A percentile compares a stretch with the other conserved stretches of the same genome.
Evolutionary conservation across 2,888 invertebrate genomes (phyloP).

Genomic region (Eupelmus urozonus): DNA sequence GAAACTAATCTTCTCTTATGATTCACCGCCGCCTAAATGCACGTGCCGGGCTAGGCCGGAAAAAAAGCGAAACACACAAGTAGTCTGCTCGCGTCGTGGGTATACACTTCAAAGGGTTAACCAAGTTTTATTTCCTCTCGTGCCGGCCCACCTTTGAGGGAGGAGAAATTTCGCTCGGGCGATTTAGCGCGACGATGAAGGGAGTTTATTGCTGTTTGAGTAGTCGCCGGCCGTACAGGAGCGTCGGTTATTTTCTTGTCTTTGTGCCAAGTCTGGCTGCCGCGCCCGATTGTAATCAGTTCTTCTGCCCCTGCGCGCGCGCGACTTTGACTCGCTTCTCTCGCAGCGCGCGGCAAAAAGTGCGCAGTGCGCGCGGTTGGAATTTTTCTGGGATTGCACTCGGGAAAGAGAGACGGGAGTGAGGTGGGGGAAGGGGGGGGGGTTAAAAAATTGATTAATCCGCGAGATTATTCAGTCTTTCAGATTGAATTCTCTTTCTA

Average conservation of each 20-base stretch:
- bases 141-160: no score
- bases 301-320: conserved; percentile 33
- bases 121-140: conserved; percentile 15
- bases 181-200: conserved; percentile 54
- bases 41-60: neutral
- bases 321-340: conserved; percentile 38
- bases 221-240: conserved; percentile 10
- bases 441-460: conserved; percentile 45
- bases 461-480: conserved; percentile 27
- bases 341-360: no score
- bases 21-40: conserved; percentile 17
- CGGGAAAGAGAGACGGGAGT: neutral
- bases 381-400: conserved; percentile 28
- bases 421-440: neutral
- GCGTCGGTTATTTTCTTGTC: conserved; percentile 53
- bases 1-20: conserved; percentile 41
- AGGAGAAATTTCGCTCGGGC: conserved; percentile 5
- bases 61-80: conserved; percentile 5
- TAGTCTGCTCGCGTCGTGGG: no score
- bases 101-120: no score
- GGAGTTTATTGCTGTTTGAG: conserved; percentile 59
- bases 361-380: neutral
- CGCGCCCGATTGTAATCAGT: conserved; percentile 50
- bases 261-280: conserved; percentile 48
- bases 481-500: conserved; percentile 42